Evolutionary conservation across 2,888 invertebrate genomes (phyloP), one percentile per base, ranked within the genome.

Genomic region (Orchesella flavescens): DNA sequence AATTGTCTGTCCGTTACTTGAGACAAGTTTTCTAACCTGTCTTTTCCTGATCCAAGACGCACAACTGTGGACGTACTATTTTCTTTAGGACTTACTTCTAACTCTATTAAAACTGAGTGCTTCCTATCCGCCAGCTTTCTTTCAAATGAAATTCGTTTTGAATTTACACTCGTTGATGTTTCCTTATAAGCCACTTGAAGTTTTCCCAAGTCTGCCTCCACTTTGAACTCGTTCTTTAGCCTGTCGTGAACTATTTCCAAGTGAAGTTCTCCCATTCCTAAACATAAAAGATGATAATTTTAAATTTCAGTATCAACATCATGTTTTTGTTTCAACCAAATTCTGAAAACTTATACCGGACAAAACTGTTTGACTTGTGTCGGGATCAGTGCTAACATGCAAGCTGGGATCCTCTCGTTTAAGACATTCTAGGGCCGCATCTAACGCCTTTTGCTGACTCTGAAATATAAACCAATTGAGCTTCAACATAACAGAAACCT

Each of bases 231-330:
- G 76, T 93, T 93, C 63, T 93, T 90, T 71, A 99, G 94, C 21
- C 99, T 92, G 87, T 98, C 96, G 89, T 94, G 95, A 55, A 98
- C 94, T 83, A 98, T 94, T 87, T 99, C 98, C 84, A 99, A 92
- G 90, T 99, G 99, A 0, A 99, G 92, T 90, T 99, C 98, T 0
- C 99, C 99, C 99, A 99, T 99, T 15, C 98, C 97, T 93, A 75
- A 84, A 81, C 75, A 82, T 61, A 79, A 53, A 43, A 23, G 21
- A 61, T 12, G 15, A 43, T 0, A 44, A 57, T 21, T 72, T 65
- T 59, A 83, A 71, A 74, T 46, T 24, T 53, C 34, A 9, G 24
- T 15, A 43, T 43, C 3, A 74, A 57, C 24, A 34, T 34, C 3
- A 34, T 34, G 34, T n/a, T n/a, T n/a, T n/a, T n/a, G n/a, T n/a